Base-by-base conservation (phyloP, 2,888 invertebrate species). In the Amiota communis region DNA sequence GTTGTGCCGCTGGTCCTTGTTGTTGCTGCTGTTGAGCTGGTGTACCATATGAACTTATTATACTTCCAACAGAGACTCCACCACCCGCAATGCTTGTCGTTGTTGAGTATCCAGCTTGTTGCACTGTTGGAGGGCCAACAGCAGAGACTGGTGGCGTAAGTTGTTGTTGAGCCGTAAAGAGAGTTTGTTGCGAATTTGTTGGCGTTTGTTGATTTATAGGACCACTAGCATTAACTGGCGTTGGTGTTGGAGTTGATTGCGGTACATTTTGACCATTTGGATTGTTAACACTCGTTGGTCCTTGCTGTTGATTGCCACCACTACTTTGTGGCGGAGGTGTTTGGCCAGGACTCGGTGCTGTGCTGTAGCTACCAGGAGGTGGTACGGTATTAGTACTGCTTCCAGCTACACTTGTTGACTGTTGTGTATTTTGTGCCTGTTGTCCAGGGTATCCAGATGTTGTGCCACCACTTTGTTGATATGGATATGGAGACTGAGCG, bases 281-380 rank as follows among this genome's bases (percentile, higher is more conserved):
- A 77, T 87, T 87, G 49, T 79, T 76, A 10, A 75, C 76, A 72
- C 88, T 46, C 72, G 76, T 13, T 70, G 74, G n/a, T 10, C 70
- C 75, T 0, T 69, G 77, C 17, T 79, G 78, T 20, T 79, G 80
- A 65, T 78, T 79, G 46, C 51, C 87, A 61, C 89, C 89, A 70
- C 87, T 88, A 68, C 82, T 77, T 71, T 86, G 82, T 51, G 78
- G 75, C 48, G 87, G 84, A 53, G 87, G 88, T 69, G 90, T 87
- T 82, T 90, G 90, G 11, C 91, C 90, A 2, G 91, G 90, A 79
- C 91, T 92, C 8, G 91, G 90, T 72, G 91, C 91, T 74, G 89
- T 91, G 74, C 88, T 91, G 75, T 92, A 91, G 15, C 83, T 86
- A 11, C 88, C 89, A 12, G 90, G 83, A 69, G 86, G 85, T 8